Evolutionary conservation across 2,888 invertebrate species (phyloP).

Genomic region (Buathra laborator): DNA sequence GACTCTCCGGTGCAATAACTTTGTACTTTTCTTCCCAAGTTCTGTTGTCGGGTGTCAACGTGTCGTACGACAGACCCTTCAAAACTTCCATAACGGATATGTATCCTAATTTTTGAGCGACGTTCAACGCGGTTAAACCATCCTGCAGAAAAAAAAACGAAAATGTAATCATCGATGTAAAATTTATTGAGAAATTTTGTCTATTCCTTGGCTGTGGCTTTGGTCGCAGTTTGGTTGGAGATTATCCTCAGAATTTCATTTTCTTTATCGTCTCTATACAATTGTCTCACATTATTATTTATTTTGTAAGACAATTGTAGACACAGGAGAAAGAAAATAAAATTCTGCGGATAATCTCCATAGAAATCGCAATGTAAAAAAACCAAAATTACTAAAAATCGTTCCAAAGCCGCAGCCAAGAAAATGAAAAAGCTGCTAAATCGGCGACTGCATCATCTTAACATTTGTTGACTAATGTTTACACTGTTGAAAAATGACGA

Average conservation of each 20-base stretch:
- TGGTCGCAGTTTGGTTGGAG: background rate
- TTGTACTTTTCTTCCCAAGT: conserved; percentile 97
- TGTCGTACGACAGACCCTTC: conserved; percentile 87
- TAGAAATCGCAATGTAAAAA: too few species aligned
- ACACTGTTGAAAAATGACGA: background rate
- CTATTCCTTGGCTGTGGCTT: background rate
- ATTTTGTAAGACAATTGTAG: too few species aligned
- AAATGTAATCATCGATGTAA: background rate
- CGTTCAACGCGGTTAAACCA: conserved; percentile 98
- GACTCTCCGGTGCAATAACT: conserved; percentile 98
- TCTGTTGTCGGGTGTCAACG: conserved; percentile 85
- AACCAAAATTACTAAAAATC: too few species aligned
- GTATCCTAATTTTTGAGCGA: conserved; percentile 98
- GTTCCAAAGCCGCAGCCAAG: too few species aligned
- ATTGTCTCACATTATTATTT: too few species aligned
- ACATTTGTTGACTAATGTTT: too few species aligned
- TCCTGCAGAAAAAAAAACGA: conserved; percentile 87
- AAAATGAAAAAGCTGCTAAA: too few species aligned
- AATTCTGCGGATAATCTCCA: too few species aligned
- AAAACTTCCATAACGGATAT: conserved; percentile 99
- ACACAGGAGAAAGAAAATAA: too few species aligned
- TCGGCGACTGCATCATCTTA: too few species aligned
- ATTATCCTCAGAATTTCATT: background rate
- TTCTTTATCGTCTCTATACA: too few species aligned
- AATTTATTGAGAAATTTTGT: background rate